These are phyloP conservation scores for Gallinago media DNA, from an alignment of 2,113 vertebrate genomes.

Conservation along the genomic window DNA sequence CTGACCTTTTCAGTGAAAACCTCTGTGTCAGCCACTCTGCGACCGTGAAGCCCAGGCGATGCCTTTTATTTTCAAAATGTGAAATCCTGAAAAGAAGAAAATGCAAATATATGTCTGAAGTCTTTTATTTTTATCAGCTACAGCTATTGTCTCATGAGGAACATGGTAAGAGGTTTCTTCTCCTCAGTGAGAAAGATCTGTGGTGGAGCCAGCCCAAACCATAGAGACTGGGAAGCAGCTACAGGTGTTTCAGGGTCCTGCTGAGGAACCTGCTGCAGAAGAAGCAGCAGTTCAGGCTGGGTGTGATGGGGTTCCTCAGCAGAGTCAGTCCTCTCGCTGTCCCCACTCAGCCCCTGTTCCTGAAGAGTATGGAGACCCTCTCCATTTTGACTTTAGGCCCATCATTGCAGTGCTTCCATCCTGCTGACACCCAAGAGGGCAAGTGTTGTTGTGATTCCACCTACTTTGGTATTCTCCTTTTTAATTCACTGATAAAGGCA, in stretches of 20 bases:
- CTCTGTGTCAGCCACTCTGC: fast-evolving
- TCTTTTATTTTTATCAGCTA: not conserved
- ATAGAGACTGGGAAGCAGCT: not conserved
- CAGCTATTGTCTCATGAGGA: not conserved
- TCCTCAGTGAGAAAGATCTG: not conserved
- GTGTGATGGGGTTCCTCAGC: not conserved
- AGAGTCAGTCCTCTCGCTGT: no score
- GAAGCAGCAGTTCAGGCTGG: fast-evolving
- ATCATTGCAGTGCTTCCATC: not conserved
- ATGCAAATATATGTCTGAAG: not conserved
- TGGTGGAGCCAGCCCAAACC: not conserved
- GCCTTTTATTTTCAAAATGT: not conserved
- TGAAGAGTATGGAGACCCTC: not conserved
- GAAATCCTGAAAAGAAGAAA: not conserved
- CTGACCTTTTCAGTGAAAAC: not conserved
- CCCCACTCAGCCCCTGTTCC: not conserved
- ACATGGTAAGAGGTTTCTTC: not conserved
- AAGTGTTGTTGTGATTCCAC: not conserved
- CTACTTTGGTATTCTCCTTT: not conserved
- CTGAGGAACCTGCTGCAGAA: not conserved
- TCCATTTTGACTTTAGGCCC: not conserved
- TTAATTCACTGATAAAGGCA: not conserved
- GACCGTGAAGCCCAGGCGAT: not conserved
- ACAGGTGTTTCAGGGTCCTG: not conserved
- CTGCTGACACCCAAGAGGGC: not conserved